Conservation (phyloP, 2,888 invertebrate species). For the Apodemia mormo region DNA sequence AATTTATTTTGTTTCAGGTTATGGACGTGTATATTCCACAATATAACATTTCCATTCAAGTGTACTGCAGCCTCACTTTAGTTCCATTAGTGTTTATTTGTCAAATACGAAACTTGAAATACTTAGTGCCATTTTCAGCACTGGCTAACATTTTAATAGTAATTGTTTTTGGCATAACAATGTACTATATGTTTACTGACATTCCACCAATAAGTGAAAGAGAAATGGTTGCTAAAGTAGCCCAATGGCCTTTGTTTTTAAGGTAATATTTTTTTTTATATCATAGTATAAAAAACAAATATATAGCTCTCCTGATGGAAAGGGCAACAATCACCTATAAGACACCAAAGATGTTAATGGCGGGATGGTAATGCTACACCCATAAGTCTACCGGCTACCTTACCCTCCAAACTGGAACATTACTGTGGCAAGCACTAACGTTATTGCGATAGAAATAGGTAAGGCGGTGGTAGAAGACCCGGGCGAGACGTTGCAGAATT, state of each 20-base stretch:
- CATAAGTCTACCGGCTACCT: too few relatives aligned
- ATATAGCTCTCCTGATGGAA: too few relatives aligned
- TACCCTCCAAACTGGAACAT: too few relatives aligned
- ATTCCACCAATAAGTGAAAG: slow-evolving; percentile 65
- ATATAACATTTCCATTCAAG: slow-evolving; percentile 77
- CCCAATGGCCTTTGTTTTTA: slow-evolving; percentile 92
- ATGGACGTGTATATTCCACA: slow-evolving; percentile 66
- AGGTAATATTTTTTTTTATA: slow-evolving; percentile 53
- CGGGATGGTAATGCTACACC: too few relatives aligned
- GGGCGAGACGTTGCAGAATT: too few relatives aligned
- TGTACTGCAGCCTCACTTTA: slow-evolving; percentile 85
- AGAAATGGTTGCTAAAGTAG: slow-evolving; percentile 73
- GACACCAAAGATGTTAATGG: too few relatives aligned
- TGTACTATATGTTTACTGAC: slow-evolving; percentile 88
- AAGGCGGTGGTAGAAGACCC: too few relatives aligned
- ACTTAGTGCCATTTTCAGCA: slow-evolving; percentile 93
- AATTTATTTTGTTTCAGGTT: slow-evolving; percentile 61
- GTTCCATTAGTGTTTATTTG: slow-evolving; percentile 87
- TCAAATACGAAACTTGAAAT: slow-evolving; percentile 89
- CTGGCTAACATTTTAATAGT: slow-evolving; percentile 92
- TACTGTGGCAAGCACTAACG: too few relatives aligned
- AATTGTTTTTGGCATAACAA: slow-evolving; percentile 88
- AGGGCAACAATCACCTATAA: too few relatives aligned
- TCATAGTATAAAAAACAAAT: too few relatives aligned
- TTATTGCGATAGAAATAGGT: too few relatives aligned